Evolutionary conservation across 1,140 invertebrate species (phyloP), one percentile per base, ranked within the genome.

Genomic region (Neoseiulus cucumeris): DNA sequence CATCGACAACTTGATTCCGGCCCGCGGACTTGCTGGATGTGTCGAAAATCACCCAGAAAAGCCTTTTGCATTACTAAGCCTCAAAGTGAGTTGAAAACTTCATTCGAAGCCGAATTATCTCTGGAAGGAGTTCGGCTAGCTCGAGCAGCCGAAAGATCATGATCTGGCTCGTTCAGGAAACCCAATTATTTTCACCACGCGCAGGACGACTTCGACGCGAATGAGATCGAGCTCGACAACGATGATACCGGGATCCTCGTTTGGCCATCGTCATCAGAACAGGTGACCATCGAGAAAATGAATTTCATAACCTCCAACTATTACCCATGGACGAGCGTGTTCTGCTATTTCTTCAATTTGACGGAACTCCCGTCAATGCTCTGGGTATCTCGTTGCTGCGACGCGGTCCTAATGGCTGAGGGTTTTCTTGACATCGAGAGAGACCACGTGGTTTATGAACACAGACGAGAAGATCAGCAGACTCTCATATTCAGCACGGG

Each of bases 271-370:
- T 59, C 51, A 59, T 0, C 1, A 14, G 22, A 25, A 2, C 51
- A 59, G 33, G 51, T 59, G 14, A 59, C 51, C 22, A 59, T 59
- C 14, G 51, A 59, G 12, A 59, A 18, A 20, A 59, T 59, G 51
- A 59, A 59, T 17, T 25, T 17, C 51, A 33, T 59, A 12, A 18
- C 14, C 14, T 20, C 9, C 1, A 59, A 59, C 51, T 25, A 20
- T 9, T 59, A 25, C 51, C 14, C 22, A 2, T 59, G 51, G 22
- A 59, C 51, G 14, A 59, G 14, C 6, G 22, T 59, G 2, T 25
- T 59, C 22, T 59, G 51, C 22, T 25, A 59, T 20, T 59, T 59
- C 22, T 59, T 20, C 51, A 59, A 59, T 25, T 25, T 25, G 14
- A 59, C 17, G 4, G 22, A 59, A 18, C 14, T 25, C 14, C 51